Evolutionary conservation across 2,113 vertebrate genomes (phyloP).

Genomic region (Cololabis saira): DNA sequence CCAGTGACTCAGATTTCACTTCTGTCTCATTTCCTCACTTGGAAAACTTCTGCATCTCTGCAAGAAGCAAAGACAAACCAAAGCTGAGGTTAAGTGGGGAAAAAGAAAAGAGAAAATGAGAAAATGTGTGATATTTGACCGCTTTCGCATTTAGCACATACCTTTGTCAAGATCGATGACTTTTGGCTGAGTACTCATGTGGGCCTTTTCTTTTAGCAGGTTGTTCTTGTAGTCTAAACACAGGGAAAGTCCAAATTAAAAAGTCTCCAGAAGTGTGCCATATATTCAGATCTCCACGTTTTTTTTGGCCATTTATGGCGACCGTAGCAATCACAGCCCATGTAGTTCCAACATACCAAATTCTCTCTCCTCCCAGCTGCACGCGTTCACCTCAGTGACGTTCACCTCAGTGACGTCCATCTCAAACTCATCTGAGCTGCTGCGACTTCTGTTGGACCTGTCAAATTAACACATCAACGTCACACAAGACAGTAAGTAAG

Average conservation of each 20-base stretch:
- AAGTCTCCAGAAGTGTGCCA: not conserved
- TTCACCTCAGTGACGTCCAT: slow-evolving; percentile 80
- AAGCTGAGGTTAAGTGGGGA: not conserved
- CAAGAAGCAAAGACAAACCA: slow-evolving; percentile 13
- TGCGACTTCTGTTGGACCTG: slow-evolving; percentile 80
- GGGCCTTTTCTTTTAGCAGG: slow-evolving; percentile 89
- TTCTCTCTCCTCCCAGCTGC: slow-evolving; percentile 82
- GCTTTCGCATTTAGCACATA: slow-evolving; percentile 46
- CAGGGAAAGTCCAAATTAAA: not conserved
- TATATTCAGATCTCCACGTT: too few relatives aligned
- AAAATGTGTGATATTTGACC: not conserved
- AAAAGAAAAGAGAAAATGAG: not conserved
- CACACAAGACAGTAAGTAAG: not conserved
- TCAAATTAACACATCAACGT: not conserved
- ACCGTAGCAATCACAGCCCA: too few relatives aligned
- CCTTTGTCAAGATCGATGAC: slow-evolving; percentile 92
- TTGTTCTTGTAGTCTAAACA: slow-evolving; percentile 95
- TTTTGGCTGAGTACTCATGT: slow-evolving; percentile 84
- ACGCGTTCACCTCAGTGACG: slow-evolving; percentile 73
- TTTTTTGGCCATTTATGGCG: too few relatives aligned
- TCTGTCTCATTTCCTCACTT: slow-evolving; percentile 61
- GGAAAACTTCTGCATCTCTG: slow-evolving; percentile 78
- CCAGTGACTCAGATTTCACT: slow-evolving; percentile 61
- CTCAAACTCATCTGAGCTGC: slow-evolving; percentile 83
- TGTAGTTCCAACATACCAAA: slow-evolving; percentile 80